phyloP scores from a whole-genome alignment of 2,113 vertebrate genomes.

The Tinamus guttatus region DNA sequence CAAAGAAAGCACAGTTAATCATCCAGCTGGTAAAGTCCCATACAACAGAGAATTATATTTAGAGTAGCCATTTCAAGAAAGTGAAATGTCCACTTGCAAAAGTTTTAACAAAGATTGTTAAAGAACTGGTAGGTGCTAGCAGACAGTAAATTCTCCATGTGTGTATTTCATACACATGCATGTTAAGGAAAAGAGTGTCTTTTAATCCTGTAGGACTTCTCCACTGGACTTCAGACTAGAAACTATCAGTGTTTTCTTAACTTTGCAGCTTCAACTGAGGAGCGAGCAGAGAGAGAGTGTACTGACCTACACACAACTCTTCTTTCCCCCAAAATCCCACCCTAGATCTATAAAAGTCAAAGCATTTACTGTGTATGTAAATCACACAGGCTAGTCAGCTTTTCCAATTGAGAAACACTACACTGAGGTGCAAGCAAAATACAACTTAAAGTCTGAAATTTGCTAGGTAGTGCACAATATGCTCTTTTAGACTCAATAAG shows the following conservation, averaged over 20 bases:
- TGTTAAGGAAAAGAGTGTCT: neutral
- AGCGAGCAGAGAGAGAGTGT: neutral
- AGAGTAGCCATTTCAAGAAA: neutral
- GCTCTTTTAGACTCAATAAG: constrained; percentile 6
- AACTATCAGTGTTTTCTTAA: neutral
- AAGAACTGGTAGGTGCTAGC: neutral
- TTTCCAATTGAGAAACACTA: constrained; percentile 27
- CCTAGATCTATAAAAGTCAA: neutral
- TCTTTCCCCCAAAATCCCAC: neutral
- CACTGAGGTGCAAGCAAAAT: neutral
- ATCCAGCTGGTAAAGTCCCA: neutral
- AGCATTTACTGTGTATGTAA: neutral
- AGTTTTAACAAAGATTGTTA: neutral
- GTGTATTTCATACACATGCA: neutral
- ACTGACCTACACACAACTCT: neutral
- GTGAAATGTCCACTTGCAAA: neutral
- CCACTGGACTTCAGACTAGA: neutral
- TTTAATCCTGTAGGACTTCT: neutral
- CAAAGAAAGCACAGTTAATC: neutral
- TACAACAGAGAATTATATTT: neutral
- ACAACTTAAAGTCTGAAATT: neutral
- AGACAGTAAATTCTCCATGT: neutral
- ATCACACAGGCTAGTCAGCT: neutral
- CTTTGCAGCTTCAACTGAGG: neutral
- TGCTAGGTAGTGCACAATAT: neutral